A percentile compares a stretch with the other conserved stretches of the same genome.
phyloP scores from a whole-genome alignment of 2,888 invertebrate genomes.

The Liopterus haemorrhoidalis region DNA sequence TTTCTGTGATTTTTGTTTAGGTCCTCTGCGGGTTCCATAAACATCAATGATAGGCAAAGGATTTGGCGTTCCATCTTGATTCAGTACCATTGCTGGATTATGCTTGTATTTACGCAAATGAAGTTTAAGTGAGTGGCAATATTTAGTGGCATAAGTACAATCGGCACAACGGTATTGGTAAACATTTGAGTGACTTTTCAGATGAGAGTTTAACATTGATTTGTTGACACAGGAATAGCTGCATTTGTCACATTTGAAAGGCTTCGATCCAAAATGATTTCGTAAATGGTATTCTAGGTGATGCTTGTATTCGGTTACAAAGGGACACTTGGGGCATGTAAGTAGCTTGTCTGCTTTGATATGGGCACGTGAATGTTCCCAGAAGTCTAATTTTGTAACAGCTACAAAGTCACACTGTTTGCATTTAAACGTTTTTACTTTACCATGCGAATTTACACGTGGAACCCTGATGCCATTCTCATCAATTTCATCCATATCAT shows the following conservation, averaged over 20 bases:
- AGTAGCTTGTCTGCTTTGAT: constrained; percentile 90
- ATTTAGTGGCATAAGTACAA: constrained; percentile 95
- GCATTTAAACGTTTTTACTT: constrained; percentile 85
- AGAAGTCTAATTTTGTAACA: constrained; percentile 84
- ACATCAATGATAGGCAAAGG: constrained; percentile 84
- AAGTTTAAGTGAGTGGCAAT: constrained; percentile 93
- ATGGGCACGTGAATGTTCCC: constrained; percentile 86
- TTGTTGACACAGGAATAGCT: constrained; percentile 92
- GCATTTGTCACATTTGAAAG: constrained; percentile 88
- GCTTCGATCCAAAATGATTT: constrained; percentile 92
- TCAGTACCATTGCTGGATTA: constrained; percentile 82
- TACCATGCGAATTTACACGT: constrained; percentile 70
- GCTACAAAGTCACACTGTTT: constrained; percentile 85
- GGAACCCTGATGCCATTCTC: constrained; percentile 57
- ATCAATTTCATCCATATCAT: constrained; percentile 50
- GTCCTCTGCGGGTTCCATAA: constrained; percentile 83
- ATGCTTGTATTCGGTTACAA: constrained; percentile 98
- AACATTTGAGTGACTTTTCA: constrained; percentile 89
- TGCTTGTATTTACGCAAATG: constrained; percentile 91
- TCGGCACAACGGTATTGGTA: constrained; percentile 91
- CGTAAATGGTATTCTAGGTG: constrained; percentile 95
- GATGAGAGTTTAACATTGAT: constrained; percentile 97
- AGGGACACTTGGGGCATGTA: constrained; percentile 87
- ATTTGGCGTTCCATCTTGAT: constrained; percentile 83
- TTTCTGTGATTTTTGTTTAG: constrained; percentile 56